These are phyloP conservation scores for Serranus cabrilla DNA, from an alignment of 2,797 vertebrate genomes.

Conservation along the genomic window DNA sequence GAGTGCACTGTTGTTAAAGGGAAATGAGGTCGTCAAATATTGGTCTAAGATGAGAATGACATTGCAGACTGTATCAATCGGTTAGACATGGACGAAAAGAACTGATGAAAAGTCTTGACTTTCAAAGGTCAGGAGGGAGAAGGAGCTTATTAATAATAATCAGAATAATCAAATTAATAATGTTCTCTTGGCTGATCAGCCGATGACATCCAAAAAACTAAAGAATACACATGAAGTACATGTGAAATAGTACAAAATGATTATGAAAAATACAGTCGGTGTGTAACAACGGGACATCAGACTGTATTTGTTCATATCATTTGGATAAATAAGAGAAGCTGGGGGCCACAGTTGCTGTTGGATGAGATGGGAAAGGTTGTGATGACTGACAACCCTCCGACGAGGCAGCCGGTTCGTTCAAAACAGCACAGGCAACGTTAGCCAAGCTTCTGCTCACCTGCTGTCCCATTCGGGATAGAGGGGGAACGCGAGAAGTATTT, in stretches of 20 bases:
- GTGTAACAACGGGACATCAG: slow-evolving; percentile 50
- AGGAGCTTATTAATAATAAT: slow-evolving; percentile 22
- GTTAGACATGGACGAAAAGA: slow-evolving; percentile 73
- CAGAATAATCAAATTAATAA: slow-evolving; percentile 41
- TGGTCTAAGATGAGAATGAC: slow-evolving; percentile 78
- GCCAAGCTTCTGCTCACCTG: slow-evolving; percentile 91
- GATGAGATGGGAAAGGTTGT: slow-evolving; percentile 83
- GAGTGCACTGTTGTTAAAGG: slow-evolving; percentile 44
- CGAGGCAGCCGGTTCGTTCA: slow-evolving; percentile 80
- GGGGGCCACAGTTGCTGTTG: slow-evolving; percentile 71
- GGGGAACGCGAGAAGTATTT: slow-evolving; percentile 85
- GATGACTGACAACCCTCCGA: slow-evolving; percentile 83
- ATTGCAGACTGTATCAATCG: slow-evolving; percentile 87
- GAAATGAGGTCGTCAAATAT: slow-evolving; percentile 51
- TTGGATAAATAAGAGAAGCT: slow-evolving; percentile 72
- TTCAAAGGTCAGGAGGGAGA: slow-evolving; percentile 48
- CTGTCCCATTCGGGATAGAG: slow-evolving; percentile 89
- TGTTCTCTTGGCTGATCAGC: slow-evolving; percentile 52
- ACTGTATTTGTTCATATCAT: slow-evolving; percentile 83
- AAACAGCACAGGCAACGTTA: slow-evolving; percentile 82
- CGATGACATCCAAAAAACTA: slow-evolving; percentile 67
- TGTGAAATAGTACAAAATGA: slow-evolving; percentile 66
- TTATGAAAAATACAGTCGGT: slow-evolving; percentile 83
- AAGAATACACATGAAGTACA: slow-evolving; percentile 62
- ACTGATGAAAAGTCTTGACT: slow-evolving; percentile 64